Percentiles rank a stretch among this genome's conserved stretches.
Evolutionary conservation across 2,113 vertebrate genomes (phyloP).

Genomic region (Alexandromys fortis): DNA sequence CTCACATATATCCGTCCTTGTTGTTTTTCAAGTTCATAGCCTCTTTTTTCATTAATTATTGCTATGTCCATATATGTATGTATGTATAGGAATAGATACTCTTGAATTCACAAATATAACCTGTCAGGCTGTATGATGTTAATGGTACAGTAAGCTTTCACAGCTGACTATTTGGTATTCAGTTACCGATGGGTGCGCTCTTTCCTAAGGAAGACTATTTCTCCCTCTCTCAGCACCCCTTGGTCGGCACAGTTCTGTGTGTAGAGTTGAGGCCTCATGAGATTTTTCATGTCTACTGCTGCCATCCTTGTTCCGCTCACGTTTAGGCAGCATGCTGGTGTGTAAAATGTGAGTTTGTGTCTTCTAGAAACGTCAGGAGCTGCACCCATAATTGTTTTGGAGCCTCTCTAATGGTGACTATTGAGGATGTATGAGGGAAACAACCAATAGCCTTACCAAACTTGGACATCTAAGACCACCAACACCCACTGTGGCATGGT

Average conservation of each 20-base stretch:
- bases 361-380: not conserved
- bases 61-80: not conserved
- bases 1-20: not conserved
- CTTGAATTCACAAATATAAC: not conserved
- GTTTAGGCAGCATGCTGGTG: not conserved
- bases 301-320: not conserved
- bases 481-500: not conserved
- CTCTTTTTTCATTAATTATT: not conserved
- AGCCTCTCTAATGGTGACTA: not conserved
- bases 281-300: not conserved
- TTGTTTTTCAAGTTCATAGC: not conserved
- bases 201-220: no score
- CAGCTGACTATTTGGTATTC: not conserved
- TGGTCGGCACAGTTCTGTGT: not conserved
- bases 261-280: not conserved
- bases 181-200: not conserved
- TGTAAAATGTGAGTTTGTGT: not conserved
- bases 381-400: not conserved
- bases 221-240: not conserved
- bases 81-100: not conserved
- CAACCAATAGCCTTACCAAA: not conserved
- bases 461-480: not conserved
- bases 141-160: not conserved
- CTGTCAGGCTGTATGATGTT: not conserved
- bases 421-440: no score